Base-by-base conservation (phyloP, 2,888 invertebrate genomes). In the Endotricha flammealis region DNA sequence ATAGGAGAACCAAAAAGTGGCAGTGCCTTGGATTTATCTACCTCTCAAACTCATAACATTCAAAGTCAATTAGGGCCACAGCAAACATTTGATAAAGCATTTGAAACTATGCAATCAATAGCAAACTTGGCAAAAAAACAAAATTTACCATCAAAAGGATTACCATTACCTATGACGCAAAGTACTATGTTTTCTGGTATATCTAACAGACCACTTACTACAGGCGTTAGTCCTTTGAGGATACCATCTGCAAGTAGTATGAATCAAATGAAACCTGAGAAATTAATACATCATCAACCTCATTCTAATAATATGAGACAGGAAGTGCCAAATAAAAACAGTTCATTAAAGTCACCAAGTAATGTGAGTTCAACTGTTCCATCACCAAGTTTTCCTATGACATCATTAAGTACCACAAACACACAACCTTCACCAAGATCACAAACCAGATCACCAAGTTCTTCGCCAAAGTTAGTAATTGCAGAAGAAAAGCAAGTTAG, bases 21-120 rank as follows among this genome's bases (percentile, higher is more conserved):
- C 48, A 61, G 79, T 50, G 87, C 86, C 41, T 62, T 88, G 39
- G 87, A 88, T 57, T 66, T 88, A 36, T 82, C 87, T 38, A 87
- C 87, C 36, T 80, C 83, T 31, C 83, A 83, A 48, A 78, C 83
- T 31, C 83, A 83, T 49, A 78, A 70, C 51, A 58, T 73, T 29
- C 85, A 75, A 56, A 77, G 69, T 53, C 79, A 81, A 46, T 57
- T 78, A 33, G 76, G 68, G 25, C 72, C 73, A 23, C 83, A 83
- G 41, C 85, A 85, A 51, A 77, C 78, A 12, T 64, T 65, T 50
- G 60, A 69, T 44, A 82, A 86, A 61, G 73, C 78, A 31, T 74
- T 87, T 59, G 86, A 86, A 64, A 86, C 85, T 24, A 87, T 87
- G 87, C 86, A 87, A 44, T 81, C 87, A 28, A 87, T 87, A 50